A percentile compares a stretch with the other conserved stretches of the same genome.
These are phyloP conservation scores for Callyntrura guangdongensis DNA, from an alignment of 2,888 invertebrate species.

Conservation along the genomic window DNA sequence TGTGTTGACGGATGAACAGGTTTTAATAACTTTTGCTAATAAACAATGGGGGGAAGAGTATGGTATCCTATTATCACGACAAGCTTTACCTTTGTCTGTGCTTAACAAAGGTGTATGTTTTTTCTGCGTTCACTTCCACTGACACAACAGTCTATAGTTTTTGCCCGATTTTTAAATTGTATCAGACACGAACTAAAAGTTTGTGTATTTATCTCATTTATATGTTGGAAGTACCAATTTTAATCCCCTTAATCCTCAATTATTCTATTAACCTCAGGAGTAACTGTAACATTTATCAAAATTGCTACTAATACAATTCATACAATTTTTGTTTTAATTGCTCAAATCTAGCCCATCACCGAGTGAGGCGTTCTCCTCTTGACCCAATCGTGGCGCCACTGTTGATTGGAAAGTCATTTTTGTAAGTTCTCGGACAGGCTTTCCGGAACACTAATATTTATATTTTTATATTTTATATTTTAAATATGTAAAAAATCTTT, in stretches of 20 bases:
- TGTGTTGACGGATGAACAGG: conserved; percentile 62
- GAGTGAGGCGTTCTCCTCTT: conserved; percentile 77
- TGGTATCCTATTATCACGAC: neutral
- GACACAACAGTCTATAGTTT: neutral
- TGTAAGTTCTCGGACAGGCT: too few relatives aligned
- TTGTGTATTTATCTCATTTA: too few relatives aligned
- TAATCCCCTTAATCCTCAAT: too few relatives aligned
- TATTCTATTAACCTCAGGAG: too few relatives aligned
- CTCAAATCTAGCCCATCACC: conserved; percentile 54
- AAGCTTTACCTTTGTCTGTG: neutral
- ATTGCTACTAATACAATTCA: neutral
- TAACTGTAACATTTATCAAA: too few relatives aligned
- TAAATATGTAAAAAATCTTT: too few relatives aligned
- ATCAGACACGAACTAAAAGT: neutral
- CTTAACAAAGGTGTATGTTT: neutral
- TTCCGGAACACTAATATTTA: too few relatives aligned
- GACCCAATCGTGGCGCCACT: conserved; percentile 79
- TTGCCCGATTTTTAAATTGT: neutral
- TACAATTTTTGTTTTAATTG: neutral
- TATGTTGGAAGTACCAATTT: too few relatives aligned
- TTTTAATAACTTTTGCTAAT: conserved; percentile 57
- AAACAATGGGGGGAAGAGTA: conserved; percentile 71
- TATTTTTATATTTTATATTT: too few relatives aligned
- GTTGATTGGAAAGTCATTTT: conserved; percentile 78
- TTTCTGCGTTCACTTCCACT: neutral